Evolutionary conservation across 2,888 invertebrate species (phyloP).

Genomic region (Pandemis heparana): DNA sequence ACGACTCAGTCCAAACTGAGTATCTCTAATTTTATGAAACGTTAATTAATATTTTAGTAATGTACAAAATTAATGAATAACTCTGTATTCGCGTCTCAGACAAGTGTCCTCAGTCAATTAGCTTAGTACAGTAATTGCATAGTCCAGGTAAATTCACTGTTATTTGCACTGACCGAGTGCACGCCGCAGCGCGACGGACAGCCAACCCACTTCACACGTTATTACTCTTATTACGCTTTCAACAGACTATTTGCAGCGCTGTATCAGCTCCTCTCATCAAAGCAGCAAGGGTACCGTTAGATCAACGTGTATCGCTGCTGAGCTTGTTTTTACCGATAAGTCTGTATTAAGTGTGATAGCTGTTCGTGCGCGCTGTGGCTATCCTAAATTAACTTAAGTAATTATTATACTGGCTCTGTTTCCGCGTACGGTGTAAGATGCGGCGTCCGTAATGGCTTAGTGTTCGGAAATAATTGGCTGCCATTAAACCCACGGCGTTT

Average conservation of each 20-base stretch:
- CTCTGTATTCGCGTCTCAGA: not conserved
- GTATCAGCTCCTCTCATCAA: not conserved
- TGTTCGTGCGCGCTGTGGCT: not conserved
- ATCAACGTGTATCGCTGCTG: not conserved
- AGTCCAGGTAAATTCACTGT: constrained; percentile 28
- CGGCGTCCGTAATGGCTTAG: not conserved
- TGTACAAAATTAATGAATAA: not conserved
- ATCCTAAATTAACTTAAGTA: constrained; percentile 38
- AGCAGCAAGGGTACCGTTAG: not conserved
- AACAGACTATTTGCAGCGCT: not conserved
- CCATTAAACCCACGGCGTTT: not conserved
- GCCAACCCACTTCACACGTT: constrained; percentile 1
- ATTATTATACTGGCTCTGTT: constrained; percentile 32
- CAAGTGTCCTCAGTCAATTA: constrained; percentile 20
- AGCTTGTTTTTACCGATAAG: not conserved
- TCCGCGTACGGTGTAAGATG: constrained; percentile 6
- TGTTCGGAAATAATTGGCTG: not conserved
- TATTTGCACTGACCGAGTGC: constrained; percentile 25
- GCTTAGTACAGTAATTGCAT: constrained; percentile 14
- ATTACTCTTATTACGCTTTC: not conserved
- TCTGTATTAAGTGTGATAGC: not conserved
- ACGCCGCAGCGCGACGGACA: constrained; percentile 12
- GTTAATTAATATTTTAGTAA: constrained; percentile 8
- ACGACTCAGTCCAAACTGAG: not conserved
- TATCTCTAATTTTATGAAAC: not conserved